These are phyloP conservation scores for Epizoanthus scotinus DNA, from an alignment of 92 coral and sea anemone genomes.

Conservation along the genomic window DNA sequence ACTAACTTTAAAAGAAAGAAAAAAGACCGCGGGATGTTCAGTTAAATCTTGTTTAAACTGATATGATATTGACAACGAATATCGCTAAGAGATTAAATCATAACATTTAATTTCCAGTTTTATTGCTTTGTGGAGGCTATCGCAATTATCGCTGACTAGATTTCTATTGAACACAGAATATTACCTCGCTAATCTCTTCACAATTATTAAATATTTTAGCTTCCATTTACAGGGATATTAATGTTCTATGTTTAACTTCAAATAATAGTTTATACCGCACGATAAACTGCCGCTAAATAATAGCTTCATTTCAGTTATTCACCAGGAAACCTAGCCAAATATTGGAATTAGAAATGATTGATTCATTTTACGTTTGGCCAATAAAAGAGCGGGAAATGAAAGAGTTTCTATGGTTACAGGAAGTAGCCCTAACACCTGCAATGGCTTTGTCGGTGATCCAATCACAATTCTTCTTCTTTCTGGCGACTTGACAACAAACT, in stretches of 20 bases:
- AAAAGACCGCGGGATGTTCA: neutral
- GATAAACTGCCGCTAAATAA: neutral
- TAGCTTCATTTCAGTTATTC: neutral
- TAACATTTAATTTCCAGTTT: no score
- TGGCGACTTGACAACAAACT: slow-evolving; percentile 25
- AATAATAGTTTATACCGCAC: neutral
- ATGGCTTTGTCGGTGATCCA: slow-evolving; percentile 54
- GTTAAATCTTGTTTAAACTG: no score
- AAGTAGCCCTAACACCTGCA: slow-evolving; percentile 76
- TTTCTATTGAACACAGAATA: no score
- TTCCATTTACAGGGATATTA: neutral
- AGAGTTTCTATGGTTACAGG: slow-evolving; percentile 59
- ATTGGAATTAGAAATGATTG: slow-evolving; percentile 1
- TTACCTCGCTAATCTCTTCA: no score
- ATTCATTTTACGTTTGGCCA: neutral
- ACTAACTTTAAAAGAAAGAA: neutral
- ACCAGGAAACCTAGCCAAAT: slow-evolving; percentile 15
- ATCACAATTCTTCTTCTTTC: slow-evolving; percentile 60
- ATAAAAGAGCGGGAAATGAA: slow-evolving; percentile 25
- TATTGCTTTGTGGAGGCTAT: no score
- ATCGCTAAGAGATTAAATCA: no score
- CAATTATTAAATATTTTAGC: no score
- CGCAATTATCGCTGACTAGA: no score
- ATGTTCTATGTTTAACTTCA: neutral
- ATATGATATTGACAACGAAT: no score